A percentile compares a stretch with the other conserved stretches of the same genome.
phyloP scores from a whole-genome alignment of 2,113 vertebrate species.

The Eulemur macaco region DNA sequence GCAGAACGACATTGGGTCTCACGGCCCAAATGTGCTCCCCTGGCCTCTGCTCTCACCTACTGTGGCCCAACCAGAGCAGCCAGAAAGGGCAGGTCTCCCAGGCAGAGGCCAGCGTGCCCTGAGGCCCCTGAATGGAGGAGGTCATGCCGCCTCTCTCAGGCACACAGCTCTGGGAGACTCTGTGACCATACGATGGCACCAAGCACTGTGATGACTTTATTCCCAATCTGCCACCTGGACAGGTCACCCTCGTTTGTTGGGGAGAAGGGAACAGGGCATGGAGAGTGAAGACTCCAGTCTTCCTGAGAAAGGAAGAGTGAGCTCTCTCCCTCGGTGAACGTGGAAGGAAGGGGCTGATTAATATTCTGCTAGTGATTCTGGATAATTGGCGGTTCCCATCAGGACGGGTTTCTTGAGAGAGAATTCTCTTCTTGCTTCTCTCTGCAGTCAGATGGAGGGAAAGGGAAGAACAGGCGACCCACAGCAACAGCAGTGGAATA shows the following conservation, averaged over 20 bases:
- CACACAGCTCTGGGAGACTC: not conserved
- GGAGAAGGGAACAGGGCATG: not conserved
- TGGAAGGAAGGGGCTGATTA: not conserved
- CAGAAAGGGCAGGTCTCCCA: no score
- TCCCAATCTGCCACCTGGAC: not conserved
- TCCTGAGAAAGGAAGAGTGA: not conserved
- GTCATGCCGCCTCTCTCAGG: not conserved
- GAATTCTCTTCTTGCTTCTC: not conserved
- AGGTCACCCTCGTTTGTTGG: not conserved
- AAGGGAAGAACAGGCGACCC: accelerated
- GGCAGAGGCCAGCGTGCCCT: accelerated
- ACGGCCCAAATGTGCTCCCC: not conserved
- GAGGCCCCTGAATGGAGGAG: not conserved
- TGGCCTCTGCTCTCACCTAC: not conserved
- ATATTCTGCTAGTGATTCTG: not conserved
- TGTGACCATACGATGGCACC: accelerated
- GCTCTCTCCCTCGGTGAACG: not conserved
- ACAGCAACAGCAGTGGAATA: accelerated
- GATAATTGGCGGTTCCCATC: not conserved
- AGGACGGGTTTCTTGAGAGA: no score
- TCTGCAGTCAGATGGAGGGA: not conserved
- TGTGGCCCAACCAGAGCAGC: not conserved
- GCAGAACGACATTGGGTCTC: not conserved
- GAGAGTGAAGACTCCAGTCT: not conserved
- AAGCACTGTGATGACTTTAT: no score